A percentile compares a stretch with the other conserved stretches of the same genome.
phyloP scores from a whole-genome alignment of 2,888 invertebrate genomes.

The Cremastinae sp. region DNA sequence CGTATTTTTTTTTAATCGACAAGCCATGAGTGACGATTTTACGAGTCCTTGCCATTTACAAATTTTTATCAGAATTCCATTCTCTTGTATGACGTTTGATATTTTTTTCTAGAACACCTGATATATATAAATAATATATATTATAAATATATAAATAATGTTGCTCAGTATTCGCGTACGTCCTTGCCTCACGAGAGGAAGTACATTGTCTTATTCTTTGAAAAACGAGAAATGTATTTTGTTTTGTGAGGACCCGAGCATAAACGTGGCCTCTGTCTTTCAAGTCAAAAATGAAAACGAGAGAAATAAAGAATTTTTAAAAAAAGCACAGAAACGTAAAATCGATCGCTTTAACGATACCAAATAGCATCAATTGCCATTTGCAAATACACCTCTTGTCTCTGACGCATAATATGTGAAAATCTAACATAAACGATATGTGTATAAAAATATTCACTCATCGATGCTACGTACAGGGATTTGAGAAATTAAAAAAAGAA shows the following conservation, averaged over 20 bases:
- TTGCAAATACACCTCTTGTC: slow-evolving; percentile 60
- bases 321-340: slow-evolving; percentile 25
- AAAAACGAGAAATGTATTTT: slow-evolving; percentile 34
- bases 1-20: no score
- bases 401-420: slow-evolving; percentile 44
- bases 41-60: no score
- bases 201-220: slow-evolving; percentile 16
- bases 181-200: slow-evolving; percentile 46
- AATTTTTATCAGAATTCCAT: no score
- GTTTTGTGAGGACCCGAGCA: slow-evolving; percentile 44
- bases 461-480: slow-evolving; percentile 29
- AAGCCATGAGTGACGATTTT: no score
- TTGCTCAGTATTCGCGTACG: slow-evolving; percentile 53
- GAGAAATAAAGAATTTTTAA: slow-evolving; percentile 24
- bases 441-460: slow-evolving; percentile 3
- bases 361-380: slow-evolving; percentile 59
- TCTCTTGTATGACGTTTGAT: no score
- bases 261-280: slow-evolving; percentile 57
- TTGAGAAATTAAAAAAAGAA: slow-evolving; percentile 23
- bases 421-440: slow-evolving; percentile 35
- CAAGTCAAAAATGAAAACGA: slow-evolving; percentile 23
- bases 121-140: slow-evolving; percentile 4
- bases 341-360: slow-evolving; percentile 53
- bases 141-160: slow-evolving; percentile 21
- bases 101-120: no score